Base-by-base conservation (phyloP, 2,113 vertebrate genomes). In the Alligator mississippiensis region DNA sequence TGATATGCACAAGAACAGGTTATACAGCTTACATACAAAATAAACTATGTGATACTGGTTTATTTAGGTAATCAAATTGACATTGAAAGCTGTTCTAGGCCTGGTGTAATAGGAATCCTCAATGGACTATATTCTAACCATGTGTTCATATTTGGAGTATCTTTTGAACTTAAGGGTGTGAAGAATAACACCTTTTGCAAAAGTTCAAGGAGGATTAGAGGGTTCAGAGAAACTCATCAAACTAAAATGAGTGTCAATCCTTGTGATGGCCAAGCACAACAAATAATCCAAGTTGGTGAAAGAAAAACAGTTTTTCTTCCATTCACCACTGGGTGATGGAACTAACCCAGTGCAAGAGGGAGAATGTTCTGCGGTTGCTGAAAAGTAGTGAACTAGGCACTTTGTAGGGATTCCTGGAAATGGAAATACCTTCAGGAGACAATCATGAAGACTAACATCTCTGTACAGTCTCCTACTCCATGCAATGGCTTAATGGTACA, bases 131-230 rank as follows among this genome's bases (percentile, higher is more conserved):
- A 38, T 47, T 9, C 47, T 47, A 47, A 47, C 47, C 47, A 47
- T 47, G 47, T 47, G 47, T 7, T 47, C 47, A 47, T 47, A 47
- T 47, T 47, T 47, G 47, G 47, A 47, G 47, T 47, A 47, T 47
- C 7, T 47, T 47, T 47, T 47, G 47, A 47, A 47, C 47, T 47
- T 47, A 47, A 47, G 47, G 47, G 47, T 47, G 47, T 7, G 47
- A 47, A 47, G 47, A 47, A 18, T 0, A 30, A 38, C 64, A 74
- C 82, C 34, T 54, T 60, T 11, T 77, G 18, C 18, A 2, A 62
- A 12, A 1, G 1, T 7, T 0, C 1, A 66, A 21, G 4, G 74
- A 6, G 19, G 21, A 30, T 62, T 5, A 10, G 3, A 11, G 9
- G 4, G 21, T 21, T 6, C 55, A 60, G 61, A n/a, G 22, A 70